Conservation (phyloP, 1,140 invertebrate genomes). For the Monomorium pharaonis region DNA sequence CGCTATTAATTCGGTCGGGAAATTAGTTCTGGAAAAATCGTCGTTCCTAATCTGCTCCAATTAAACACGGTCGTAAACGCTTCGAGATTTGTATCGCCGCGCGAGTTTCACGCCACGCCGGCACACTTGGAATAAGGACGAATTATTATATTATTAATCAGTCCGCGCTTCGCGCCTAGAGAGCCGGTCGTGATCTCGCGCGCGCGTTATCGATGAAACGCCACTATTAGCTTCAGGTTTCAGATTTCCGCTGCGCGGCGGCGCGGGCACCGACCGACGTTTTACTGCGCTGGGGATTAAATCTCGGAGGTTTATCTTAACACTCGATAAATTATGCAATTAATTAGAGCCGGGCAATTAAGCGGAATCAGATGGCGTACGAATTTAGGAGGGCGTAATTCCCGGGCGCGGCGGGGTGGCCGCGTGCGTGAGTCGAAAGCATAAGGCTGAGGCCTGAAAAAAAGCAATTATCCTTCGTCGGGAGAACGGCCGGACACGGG, state of each 20-base stretch:
- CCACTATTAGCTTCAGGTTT: constrained; percentile 36
- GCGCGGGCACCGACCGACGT: constrained; percentile 49
- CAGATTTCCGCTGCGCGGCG: constrained; percentile 32
- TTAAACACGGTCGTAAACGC: background rate
- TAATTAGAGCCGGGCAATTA: constrained; percentile 81
- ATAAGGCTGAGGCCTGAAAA: constrained; percentile 72
- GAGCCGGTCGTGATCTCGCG: constrained; percentile 1
- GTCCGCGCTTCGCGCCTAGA: background rate
- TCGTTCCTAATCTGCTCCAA: background rate
- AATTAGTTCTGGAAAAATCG: background rate
- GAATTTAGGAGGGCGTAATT: constrained; percentile 79
- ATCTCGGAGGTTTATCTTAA: constrained; percentile 78
- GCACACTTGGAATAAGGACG: background rate
- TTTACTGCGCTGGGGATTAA: constrained; percentile 75
- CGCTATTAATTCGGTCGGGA: background rate
- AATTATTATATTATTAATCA: constrained; percentile 59
- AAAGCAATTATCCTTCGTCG: constrained; percentile 70
- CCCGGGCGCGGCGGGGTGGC: constrained; percentile 49
- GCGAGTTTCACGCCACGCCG: background rate
- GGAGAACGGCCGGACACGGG: constrained; percentile 50
- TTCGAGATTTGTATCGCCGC: background rate
- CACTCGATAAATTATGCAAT: constrained; percentile 81
- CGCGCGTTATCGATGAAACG: constrained; percentile 44
- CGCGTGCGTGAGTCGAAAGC: constrained; percentile 76
- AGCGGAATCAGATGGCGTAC: constrained; percentile 80